Conservation (phyloP, 1,140 invertebrate species). For the Solenopsis invicta region DNA sequence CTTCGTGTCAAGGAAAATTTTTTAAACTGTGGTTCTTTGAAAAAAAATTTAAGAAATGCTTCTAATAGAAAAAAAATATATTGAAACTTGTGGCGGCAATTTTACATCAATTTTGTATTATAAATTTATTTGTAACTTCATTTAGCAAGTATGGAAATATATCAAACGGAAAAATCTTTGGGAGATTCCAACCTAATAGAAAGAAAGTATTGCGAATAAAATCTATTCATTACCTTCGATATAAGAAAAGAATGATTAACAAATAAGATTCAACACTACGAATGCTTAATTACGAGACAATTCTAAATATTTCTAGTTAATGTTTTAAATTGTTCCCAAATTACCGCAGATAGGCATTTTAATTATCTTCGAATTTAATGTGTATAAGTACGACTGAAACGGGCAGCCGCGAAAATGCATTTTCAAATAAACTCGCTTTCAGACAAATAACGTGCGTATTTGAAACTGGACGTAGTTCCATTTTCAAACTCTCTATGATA, state of each 20-base stretch:
- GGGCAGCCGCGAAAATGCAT: background rate
- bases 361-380: background rate
- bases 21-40: background rate
- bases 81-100: background rate
- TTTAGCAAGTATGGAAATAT: background rate
- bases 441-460: background rate
- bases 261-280: background rate
- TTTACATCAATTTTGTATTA: background rate
- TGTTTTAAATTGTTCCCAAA: background rate
- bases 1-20: background rate
- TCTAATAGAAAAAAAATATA: background rate
- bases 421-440: background rate
- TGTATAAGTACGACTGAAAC: background rate
- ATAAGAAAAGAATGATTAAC: background rate
- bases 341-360: background rate
- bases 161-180: background rate
- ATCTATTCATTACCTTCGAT: background rate
- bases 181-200: background rate
- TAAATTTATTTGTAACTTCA: background rate
- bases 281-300: background rate
- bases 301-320: background rate
- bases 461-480: background rate
- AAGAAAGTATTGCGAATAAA: background rate
- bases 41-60: background rate
- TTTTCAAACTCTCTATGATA: conserved; percentile 9